A percentile compares a stretch with the other conserved stretches of the same genome.
Conservation (phyloP, 2,888 invertebrate species). For the Scaptomyza cyrtandrae region DNA sequence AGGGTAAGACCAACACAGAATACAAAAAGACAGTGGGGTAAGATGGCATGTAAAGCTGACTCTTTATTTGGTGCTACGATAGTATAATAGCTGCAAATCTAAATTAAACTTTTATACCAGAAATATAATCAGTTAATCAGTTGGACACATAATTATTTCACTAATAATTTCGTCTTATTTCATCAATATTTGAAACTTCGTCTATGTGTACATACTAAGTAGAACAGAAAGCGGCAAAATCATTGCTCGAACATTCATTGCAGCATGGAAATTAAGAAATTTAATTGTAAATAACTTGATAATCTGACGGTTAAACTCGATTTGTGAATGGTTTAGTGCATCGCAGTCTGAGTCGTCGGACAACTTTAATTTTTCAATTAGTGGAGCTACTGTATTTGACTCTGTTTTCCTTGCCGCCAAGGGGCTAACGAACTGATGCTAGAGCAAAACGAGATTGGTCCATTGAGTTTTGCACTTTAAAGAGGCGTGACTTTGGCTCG, state of each 20-base stretch:
- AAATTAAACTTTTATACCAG: too few species aligned
- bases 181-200: too few species aligned
- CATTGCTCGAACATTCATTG: background rate
- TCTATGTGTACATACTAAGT: too few species aligned
- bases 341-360: conserved; percentile 12
- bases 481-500: conserved; percentile 51
- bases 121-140: too few species aligned
- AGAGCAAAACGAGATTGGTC: conserved; percentile 23
- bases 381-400: conserved; percentile 80
- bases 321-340: background rate
- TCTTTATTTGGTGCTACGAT: too few species aligned
- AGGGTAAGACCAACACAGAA: too few species aligned
- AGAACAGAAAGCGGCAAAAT: too few species aligned
- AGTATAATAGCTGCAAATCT: too few species aligned
- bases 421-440: conserved; percentile 49
- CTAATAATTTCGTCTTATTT: too few species aligned
- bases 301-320: background rate
- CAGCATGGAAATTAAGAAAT: background rate
- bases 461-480: conserved; percentile 24
- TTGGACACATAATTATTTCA: too few species aligned
- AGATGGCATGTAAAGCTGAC: background rate
- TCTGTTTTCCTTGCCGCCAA: conserved; percentile 44
- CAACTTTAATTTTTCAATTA: conserved; percentile 77
- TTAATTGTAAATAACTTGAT: background rate
- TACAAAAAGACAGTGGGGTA: too few species aligned